Conservation (phyloP, 2,888 invertebrate species). For the Mylabris sibirica region DNA sequence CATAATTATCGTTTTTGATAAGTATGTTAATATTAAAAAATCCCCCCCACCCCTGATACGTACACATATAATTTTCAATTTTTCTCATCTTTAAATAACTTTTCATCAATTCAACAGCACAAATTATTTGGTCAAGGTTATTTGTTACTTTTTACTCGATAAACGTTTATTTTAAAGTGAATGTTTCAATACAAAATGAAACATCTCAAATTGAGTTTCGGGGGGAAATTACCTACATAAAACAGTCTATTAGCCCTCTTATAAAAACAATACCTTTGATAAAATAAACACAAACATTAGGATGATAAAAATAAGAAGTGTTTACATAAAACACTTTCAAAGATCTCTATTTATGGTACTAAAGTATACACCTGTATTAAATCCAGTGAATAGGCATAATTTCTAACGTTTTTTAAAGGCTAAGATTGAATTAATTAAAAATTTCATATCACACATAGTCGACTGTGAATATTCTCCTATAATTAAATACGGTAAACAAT, state of each 20-base stretch:
- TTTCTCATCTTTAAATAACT: background rate
- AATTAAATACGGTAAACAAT: conserved; percentile 8
- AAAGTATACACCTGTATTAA: background rate
- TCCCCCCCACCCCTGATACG: background rate
- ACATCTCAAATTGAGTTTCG: background rate
- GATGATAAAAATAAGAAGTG: too few relatives aligned
- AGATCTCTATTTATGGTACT: too few relatives aligned
- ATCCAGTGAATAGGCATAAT: background rate
- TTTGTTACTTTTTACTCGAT: background rate
- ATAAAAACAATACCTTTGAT: too few relatives aligned
- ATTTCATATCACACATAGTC: background rate
- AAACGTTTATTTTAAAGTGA: conserved; percentile 1
- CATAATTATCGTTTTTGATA: background rate
- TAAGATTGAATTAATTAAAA: background rate
- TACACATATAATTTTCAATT: background rate
- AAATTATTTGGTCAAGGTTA: conserved; percentile 7
- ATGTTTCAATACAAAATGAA: background rate
- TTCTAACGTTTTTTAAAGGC: background rate
- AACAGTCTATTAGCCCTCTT: too few relatives aligned
- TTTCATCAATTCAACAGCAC: background rate
- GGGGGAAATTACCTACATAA: background rate
- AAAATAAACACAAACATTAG: background rate
- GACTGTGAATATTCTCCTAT: background rate
- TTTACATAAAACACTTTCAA: too few relatives aligned
- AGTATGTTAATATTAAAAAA: background rate